Conservation (phyloP, 1,140 invertebrate species). For the Drosophila kanapiae region DNA sequence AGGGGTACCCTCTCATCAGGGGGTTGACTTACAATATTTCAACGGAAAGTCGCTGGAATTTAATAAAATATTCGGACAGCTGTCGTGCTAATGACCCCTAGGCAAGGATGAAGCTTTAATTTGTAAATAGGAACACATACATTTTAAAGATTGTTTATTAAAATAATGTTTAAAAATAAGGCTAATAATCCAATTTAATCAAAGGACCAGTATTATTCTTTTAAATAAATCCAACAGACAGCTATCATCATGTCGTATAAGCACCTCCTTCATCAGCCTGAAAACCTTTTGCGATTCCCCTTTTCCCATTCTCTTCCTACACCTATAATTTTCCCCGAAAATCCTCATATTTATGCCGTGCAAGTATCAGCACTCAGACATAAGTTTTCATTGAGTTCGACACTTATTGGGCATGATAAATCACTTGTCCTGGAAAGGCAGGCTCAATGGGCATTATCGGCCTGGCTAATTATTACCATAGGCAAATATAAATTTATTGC, state of each 20-base stretch:
- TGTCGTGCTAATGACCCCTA: neutral
- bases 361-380: constrained; percentile 3
- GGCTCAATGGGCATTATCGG: neutral
- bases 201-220: neutral
- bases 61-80: constrained; percentile 18
- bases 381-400: constrained; percentile 30
- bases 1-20: neutral
- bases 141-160: neutral
- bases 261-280: neutral
- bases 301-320: too few relatives aligned
- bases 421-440: constrained; percentile 16
- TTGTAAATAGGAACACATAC: neutral
- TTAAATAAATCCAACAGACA: neutral
- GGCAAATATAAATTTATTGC: constrained; percentile 37
- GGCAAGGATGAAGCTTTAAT: too few relatives aligned
- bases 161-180: neutral
- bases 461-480: constrained; percentile 31
- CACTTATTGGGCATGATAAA: constrained; percentile 36
- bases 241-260: neutral
- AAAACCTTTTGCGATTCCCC: neutral
- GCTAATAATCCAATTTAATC: neutral
- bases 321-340: neutral
- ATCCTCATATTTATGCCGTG: constrained; percentile 6
- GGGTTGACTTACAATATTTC: constrained; percentile 5
- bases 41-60: constrained; percentile 14